phyloP scores from a whole-genome alignment of 2,888 invertebrate genomes.

The Lasioglossum morio region DNA sequence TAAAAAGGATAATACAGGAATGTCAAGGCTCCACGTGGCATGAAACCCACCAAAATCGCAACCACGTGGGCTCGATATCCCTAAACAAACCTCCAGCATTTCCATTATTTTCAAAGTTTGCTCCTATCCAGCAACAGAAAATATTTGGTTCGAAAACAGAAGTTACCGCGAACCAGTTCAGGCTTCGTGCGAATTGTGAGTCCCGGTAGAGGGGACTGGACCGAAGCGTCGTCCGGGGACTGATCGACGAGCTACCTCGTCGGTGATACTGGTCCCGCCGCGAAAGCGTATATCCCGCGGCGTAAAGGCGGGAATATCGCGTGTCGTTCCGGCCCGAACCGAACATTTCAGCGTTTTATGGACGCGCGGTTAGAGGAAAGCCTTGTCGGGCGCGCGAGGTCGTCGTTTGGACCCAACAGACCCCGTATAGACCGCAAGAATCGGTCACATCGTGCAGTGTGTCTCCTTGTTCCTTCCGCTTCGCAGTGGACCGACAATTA shows the following conservation, averaged over 20 bases:
- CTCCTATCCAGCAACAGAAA: slow-evolving; percentile 28
- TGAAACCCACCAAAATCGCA: not conserved
- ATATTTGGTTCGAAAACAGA: slow-evolving; percentile 42
- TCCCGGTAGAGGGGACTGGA: slow-evolving; percentile 33
- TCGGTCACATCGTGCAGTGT: slow-evolving; percentile 21
- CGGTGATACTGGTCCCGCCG: slow-evolving; percentile 50
- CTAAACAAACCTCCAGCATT: not conserved
- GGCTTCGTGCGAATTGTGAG: slow-evolving; percentile 45
- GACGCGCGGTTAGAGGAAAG: slow-evolving; percentile 64
- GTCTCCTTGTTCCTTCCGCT: slow-evolving; percentile 5
- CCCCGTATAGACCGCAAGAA: not conserved
- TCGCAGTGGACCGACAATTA: not conserved
- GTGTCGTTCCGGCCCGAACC: slow-evolving; percentile 69
- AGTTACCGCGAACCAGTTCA: slow-evolving; percentile 61
- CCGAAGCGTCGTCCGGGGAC: slow-evolving; percentile 30
- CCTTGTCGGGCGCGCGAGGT: slow-evolving; percentile 54
- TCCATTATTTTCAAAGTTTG: too few relatives aligned
- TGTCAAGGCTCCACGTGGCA: too few relatives aligned
- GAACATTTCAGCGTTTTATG: slow-evolving; percentile 80
- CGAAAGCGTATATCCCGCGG: slow-evolving; percentile 58
- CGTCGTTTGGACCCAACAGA: slow-evolving; percentile 30
- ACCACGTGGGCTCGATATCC: not conserved
- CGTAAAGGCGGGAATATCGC: slow-evolving; percentile 70
- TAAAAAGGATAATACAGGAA: too few relatives aligned
- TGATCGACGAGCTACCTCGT: slow-evolving; percentile 59